Evolutionary conservation across 2,888 invertebrate species (phyloP), one percentile per base, ranked within the genome.

Genomic region (Acronicta psi): DNA sequence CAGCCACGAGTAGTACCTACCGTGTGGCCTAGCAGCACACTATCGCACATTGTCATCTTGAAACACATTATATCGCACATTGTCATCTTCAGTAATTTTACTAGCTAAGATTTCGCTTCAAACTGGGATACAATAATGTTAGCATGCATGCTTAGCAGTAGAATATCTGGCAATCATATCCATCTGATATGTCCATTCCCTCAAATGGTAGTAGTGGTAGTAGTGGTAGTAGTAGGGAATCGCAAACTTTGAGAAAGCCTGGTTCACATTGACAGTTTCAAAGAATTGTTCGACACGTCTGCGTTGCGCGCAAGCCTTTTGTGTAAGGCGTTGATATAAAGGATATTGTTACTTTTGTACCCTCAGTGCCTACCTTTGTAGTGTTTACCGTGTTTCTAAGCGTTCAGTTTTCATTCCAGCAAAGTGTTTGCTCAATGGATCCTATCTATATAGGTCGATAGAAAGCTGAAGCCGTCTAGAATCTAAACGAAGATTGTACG

Each of bases 341-440:
- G 76, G 73, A 81, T 82, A 84, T 80, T 82, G 80, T 85, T 83
- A 84, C 85, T 83, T 82, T 81, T 69, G 75, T 77, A 78, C 80
- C 70, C 78, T 83, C 77, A 79, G 75, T 77, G 73, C 75, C 76
- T 76, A 79, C 82, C 79, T 80, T 80, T 78, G 75, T 75, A 73
- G 69, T 79, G 69, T 79, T 79, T 82, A 79, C 77, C 66, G 63
- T 77, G 76, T 79, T 76, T 76, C 75, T 63, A 59, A 77, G 61
- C 68, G 74, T 80, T 77, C 80, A 81, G 81, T 79, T 83, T 80
- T 80, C 77, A 78, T 77, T 78, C 53, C 57, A 69, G 68, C 71
- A 70, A 80, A 83, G 77, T 81, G 79, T 82, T 83, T 83, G 59
- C 60, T 76, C 73, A 75, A 81, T 75, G 69, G 71, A 66, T 73